Evolutionary conservation across 2,888 invertebrate species (phyloP).

Genomic region (Orchestes rusci): DNA sequence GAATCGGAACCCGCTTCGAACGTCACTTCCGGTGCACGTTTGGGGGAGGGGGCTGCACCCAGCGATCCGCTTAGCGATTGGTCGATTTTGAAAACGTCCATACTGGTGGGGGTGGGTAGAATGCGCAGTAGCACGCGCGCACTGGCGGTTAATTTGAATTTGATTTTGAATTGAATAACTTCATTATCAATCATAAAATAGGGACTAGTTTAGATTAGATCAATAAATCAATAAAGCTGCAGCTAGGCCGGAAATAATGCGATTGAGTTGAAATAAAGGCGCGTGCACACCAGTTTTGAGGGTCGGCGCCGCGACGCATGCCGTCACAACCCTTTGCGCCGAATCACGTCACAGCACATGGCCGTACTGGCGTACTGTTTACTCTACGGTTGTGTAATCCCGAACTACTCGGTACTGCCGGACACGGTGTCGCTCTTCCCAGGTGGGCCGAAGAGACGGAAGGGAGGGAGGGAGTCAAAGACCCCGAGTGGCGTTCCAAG

Average conservation of each 20-base stretch:
- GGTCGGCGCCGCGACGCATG: no score
- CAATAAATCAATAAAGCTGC: no score
- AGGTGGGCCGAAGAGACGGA: slow-evolving; percentile 10
- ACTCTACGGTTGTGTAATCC: slow-evolving; percentile 20
- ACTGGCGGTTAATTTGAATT: slow-evolving; percentile 1
- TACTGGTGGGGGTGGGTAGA: slow-evolving; percentile 33
- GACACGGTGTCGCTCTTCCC: slow-evolving; percentile 7
- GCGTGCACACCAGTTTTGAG: no score
- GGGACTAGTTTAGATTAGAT: no score
- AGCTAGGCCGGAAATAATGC: no score
- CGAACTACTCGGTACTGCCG: slow-evolving; percentile 9
- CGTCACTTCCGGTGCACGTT: slow-evolving; percentile 57
- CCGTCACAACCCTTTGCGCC: no score
- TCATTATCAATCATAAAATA: no score
- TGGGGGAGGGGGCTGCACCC: slow-evolving; percentile 54
- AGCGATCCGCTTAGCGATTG: slow-evolving; percentile 57
- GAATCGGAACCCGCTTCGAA: slow-evolving; percentile 71
- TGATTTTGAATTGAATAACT: no score
- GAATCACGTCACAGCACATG: no score
- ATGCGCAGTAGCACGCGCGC: slow-evolving; percentile 9
- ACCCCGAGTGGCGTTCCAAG: slow-evolving; percentile 14
- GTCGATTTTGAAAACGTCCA: slow-evolving; percentile 67
- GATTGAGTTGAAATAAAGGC: no score
- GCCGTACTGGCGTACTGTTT: no score
- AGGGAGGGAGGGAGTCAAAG: slow-evolving; percentile 8